These are phyloP conservation scores for Heliocidaris tuberculata DNA, from an alignment of 35 echinoderm and acorn worm species.

Conservation along the genomic window DNA sequence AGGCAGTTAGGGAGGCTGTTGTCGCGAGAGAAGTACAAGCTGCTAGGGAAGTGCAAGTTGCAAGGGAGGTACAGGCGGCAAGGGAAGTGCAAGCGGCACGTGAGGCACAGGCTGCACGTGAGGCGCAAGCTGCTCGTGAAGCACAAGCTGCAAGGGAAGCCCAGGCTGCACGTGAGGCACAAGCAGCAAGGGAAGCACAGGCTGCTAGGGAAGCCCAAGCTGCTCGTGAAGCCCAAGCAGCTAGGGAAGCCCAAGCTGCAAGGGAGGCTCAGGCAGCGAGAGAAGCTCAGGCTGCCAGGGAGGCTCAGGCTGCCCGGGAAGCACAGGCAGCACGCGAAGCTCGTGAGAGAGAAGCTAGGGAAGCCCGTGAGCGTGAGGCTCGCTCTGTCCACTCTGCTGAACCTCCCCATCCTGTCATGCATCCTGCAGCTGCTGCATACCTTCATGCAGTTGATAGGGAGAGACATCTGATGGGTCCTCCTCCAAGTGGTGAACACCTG, in stretches of 20 bases:
- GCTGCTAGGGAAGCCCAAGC: slow-evolving; percentile 35
- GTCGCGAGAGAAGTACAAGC: slow-evolving; percentile 31
- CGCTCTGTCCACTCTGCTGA: slow-evolving; percentile 30
- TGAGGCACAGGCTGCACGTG: not conserved
- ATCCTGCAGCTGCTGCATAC: slow-evolving; percentile 24
- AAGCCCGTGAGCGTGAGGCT: slow-evolving; percentile 33
- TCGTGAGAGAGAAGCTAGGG: slow-evolving; percentile 19
- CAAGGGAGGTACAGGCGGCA: not conserved
- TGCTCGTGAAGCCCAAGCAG: slow-evolving; percentile 29
- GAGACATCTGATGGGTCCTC: slow-evolving; percentile 49
- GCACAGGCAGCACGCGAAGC: slow-evolving; percentile 39
- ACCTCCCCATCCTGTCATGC: slow-evolving; percentile 21
- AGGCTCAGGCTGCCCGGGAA: not conserved
- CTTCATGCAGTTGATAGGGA: slow-evolving; percentile 33
- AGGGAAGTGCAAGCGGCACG: slow-evolving; percentile 7
- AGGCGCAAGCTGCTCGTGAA: slow-evolving; percentile 33
- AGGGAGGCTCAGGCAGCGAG: slow-evolving; percentile 33
- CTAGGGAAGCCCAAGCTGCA: slow-evolving; percentile 23
- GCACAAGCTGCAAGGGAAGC: slow-evolving; percentile 27
- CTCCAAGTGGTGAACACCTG: slow-evolving; percentile 24
- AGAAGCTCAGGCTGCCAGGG: slow-evolving; percentile 7
- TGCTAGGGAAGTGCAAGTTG: slow-evolving; percentile 16
- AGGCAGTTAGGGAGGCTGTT: not conserved
- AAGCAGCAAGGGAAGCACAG: slow-evolving; percentile 29
- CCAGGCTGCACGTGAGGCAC: slow-evolving; percentile 20